A percentile compares a stretch with the other conserved stretches of the same genome.
These are phyloP conservation scores for Mayetiola destructor DNA, from an alignment of 2,888 invertebrate genomes.

Conservation along the genomic window DNA sequence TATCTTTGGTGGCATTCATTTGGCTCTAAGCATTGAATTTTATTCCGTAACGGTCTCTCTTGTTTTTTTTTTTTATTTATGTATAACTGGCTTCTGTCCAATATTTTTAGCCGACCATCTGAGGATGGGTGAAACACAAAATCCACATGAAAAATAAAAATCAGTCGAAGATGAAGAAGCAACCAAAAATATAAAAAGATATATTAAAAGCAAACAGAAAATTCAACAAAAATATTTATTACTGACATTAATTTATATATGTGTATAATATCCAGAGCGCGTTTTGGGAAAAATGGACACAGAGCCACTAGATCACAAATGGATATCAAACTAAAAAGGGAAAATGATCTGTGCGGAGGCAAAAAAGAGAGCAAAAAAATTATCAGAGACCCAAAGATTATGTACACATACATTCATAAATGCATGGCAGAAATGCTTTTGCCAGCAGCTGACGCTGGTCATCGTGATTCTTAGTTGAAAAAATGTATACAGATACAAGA, in stretches of 20 bases:
- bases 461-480: too few relatives aligned
- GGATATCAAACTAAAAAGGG: too few relatives aligned
- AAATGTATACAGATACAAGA: too few relatives aligned
- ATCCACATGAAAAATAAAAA: slow-evolving; percentile 4
- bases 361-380: too few relatives aligned
- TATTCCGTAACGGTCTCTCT: not conserved
- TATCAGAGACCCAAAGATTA: too few relatives aligned
- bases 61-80: slow-evolving; percentile 9
- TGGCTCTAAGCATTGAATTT: not conserved
- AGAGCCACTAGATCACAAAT: too few relatives aligned
- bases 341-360: too few relatives aligned
- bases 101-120: slow-evolving; percentile 11
- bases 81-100: slow-evolving; percentile 12
- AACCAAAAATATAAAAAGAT: not conserved
- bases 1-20: not conserved
- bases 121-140: not conserved
- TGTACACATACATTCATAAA: too few relatives aligned
- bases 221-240: slow-evolving; percentile 8
- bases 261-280: too few relatives aligned
- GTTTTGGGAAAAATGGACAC: too few relatives aligned
- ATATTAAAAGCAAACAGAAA: not conserved
- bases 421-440: too few relatives aligned
- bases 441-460: too few relatives aligned
- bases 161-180: slow-evolving; percentile 1
- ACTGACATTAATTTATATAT: slow-evolving; percentile 13